Percentiles rank a stretch among this genome's conserved stretches.
Conservation (phyloP, 2,797 vertebrate species). For the Antennarius maculatus region DNA sequence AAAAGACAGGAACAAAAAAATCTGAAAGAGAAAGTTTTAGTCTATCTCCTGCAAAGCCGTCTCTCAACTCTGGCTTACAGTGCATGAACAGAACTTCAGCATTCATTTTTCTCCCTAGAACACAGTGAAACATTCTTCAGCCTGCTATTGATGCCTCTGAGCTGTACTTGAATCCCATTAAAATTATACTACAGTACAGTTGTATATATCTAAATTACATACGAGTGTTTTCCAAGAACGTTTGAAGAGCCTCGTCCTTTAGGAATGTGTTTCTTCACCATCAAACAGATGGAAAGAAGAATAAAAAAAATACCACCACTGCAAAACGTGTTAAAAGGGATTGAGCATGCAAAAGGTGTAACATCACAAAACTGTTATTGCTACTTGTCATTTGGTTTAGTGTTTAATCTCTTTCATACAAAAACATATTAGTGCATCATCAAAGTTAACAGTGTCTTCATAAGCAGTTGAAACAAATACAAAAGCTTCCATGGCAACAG, state of each 20-base stretch:
- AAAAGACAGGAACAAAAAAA: conserved; percentile 1
- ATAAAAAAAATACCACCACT: not conserved
- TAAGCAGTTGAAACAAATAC: conserved; percentile 51
- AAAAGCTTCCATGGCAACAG: conserved; percentile 57
- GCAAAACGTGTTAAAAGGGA: not conserved
- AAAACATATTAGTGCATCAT: conserved; percentile 19
- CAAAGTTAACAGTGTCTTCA: conserved; percentile 47
- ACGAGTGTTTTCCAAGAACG: conserved; percentile 40
- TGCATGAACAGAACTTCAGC: conserved; percentile 55
- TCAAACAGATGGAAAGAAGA: conserved; percentile 21
- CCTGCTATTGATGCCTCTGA: conserved; percentile 61
- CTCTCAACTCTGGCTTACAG: conserved; percentile 54
- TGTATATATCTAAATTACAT: conserved; percentile 16
- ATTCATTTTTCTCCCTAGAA: conserved; percentile 44
- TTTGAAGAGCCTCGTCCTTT: conserved; percentile 20
- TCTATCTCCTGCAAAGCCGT: conserved; percentile 43
- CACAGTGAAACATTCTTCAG: conserved; percentile 41
- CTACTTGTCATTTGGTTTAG: too few species aligned
- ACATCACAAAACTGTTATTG: not conserved
- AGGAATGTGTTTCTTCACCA: conserved; percentile 32
- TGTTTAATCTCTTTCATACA: not conserved
- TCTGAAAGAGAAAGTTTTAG: not conserved
- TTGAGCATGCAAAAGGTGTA: not conserved
- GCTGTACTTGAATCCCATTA: conserved; percentile 44
- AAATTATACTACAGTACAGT: conserved; percentile 37